Evolutionary conservation across 2,113 vertebrate genomes (phyloP), one percentile per base, ranked within the genome.

Genomic region (Corythoichthys haematopterus): DNA sequence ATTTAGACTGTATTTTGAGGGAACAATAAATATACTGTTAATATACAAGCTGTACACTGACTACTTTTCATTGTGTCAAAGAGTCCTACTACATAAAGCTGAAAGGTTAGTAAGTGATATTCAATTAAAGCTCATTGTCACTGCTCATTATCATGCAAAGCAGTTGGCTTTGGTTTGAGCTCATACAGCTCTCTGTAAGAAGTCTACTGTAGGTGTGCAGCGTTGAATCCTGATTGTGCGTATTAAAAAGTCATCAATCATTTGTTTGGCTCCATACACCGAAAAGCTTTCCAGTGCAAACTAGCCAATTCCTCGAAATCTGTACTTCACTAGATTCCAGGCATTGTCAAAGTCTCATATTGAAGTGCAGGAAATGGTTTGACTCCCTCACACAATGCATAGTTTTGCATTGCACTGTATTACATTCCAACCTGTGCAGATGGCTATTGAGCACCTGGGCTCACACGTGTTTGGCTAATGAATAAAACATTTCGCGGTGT

Each of bases 231-330:
- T 16, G 45, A 64, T 76, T 68, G 45, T 65, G 53, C 62, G 68
- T 76, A 70, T 72, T 45, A 78, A 69, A 67, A 59, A 69, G 52
- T 65, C 74, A 67, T 64, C 75, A 78, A 75, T 84, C 75, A 76
- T 83, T 52, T 59, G 50, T 66, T 76, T 80, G 75, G 76, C 69
- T 70, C 50, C 0, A 9, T 38, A 52, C 76, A 58, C 40, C 13
- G 16, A 61, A 79, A 55, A 50, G 63, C 75, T 77, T 84, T 75
- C 43, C 57, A 72, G 69, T 64, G 66, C 78, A 84, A 78, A 71
- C 65, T 65, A 69, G 81, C 72, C 58, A 47, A 46, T 80, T 78
- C 75, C 69, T 74, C 64, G 35, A 81, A 76, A 84, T 70, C 75
- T 73, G 65, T 69, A 38, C 12, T 46, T 53, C 13, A 45, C 46